Base-by-base conservation (phyloP, 2,797 vertebrate genomes). In the Anas bahamensis region DNA sequence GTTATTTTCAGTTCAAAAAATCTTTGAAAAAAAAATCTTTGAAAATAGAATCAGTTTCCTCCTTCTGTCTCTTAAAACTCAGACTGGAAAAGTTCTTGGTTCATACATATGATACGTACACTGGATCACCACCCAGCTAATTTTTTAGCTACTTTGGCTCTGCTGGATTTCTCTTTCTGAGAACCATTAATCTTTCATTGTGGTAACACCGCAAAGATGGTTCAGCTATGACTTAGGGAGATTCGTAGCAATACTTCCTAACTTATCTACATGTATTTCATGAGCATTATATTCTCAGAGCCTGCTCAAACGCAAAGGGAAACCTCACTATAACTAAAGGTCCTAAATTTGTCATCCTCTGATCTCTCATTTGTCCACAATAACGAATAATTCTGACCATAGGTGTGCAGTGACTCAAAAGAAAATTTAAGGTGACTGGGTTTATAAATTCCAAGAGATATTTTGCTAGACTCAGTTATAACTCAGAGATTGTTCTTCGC, bases 91-190 rank as follows among this genome's bases (percentile, higher is more conserved):
- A 82, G 4, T 4, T 90, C 13, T 90, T 65, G 48, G 23, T 50
- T 24, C 48, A 24, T 50, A 24, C 8, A 24, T 50, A 35, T 82
- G 42, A 66, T 60, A 60, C 7, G 41, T 46, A 48, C 3, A 8
- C 7, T 74, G 63, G 44, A 84, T 89, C 33, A 71, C 42, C 84
- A 86, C n/a, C 11, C 37, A 86, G 33, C 7, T 79, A 61, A 88
- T 90, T 73, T 88, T 77, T 79, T 60, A 73, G 44, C 33, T 80
- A 23, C 37, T 94, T 93, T 94, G 83, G 26, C n/a, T 88, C 35
- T 79, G 50, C 8, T 68, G 64, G 10, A 44, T 44, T 44, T 44
- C 17, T 44, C 42, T 44, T 44, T 18, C 42, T 44, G 42, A 44
- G 42, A 44, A 44, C 17, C 42, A 18, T 44, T 44, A 44, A 44